Percentiles rank a stretch among this genome's conserved stretches.
phyloP scores from a whole-genome alignment of 2,113 vertebrate genomes.

The Centropus unirufus region DNA sequence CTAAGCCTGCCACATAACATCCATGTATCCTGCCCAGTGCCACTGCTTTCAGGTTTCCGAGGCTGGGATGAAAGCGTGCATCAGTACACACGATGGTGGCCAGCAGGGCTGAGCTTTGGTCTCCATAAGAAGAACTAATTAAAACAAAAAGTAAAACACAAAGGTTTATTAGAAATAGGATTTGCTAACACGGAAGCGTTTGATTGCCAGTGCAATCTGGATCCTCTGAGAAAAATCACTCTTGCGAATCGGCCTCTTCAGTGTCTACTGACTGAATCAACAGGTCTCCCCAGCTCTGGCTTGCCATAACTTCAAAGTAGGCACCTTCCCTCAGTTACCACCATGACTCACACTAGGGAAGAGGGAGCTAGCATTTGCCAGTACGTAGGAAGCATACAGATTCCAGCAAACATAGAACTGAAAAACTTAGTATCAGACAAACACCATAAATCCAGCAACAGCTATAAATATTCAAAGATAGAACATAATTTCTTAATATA shows the following conservation, averaged over 20 bases:
- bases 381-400: not conserved
- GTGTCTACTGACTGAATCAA: not conserved
- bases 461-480: not conserved
- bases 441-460: not conserved
- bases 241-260: not conserved
- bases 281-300: not conserved
- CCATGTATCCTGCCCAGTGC: rapidly evolving
- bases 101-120: not conserved
- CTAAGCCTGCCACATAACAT: not conserved
- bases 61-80: not conserved
- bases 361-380: not conserved
- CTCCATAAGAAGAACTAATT: not conserved
- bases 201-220: not conserved
- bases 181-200: not conserved
- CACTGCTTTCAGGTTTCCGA: not conserved
- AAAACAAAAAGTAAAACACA: not conserved
- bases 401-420: not conserved
- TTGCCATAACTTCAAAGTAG: not conserved
- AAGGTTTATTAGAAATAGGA: not conserved
- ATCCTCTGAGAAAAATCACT: not conserved
- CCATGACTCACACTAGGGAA: not conserved
- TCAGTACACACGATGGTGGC: not conserved
- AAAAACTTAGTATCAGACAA: not conserved
- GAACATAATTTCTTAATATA: not conserved
- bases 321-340: not conserved